Percentiles rank a stretch among this genome's conserved stretches.
Conservation (phyloP, 1,140 invertebrate species). For the Neodiprion fabricii region DNA sequence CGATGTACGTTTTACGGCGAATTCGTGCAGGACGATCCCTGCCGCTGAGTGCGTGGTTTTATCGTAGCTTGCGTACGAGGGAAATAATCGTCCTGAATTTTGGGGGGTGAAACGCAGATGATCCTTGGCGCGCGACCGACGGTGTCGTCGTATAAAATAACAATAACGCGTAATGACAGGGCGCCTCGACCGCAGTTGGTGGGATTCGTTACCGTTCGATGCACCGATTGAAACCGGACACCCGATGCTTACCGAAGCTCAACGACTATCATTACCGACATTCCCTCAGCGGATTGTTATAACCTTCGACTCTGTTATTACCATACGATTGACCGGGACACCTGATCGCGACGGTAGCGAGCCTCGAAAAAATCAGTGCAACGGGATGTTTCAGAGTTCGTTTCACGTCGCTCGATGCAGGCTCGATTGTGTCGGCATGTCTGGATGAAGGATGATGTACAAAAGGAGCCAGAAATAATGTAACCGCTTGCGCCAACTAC, state of each 20-base stretch:
- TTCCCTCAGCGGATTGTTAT: slow-evolving; percentile 18
- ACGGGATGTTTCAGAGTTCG: neutral
- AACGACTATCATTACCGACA: slow-evolving; percentile 51
- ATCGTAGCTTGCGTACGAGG: no score
- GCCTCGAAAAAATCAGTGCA: neutral
- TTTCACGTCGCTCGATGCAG: neutral
- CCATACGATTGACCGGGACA: neutral
- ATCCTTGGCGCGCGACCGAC: neutral
- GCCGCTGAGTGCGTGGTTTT: no score
- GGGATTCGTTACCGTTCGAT: slow-evolving; percentile 53
- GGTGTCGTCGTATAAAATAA: slow-evolving; percentile 25
- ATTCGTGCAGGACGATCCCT: no score
- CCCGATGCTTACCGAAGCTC: slow-evolving; percentile 48
- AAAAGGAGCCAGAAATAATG: neutral
- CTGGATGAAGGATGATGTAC: neutral
- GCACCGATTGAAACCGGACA: slow-evolving; percentile 50
- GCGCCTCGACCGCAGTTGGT: slow-evolving; percentile 31
- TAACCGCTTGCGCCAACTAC: neutral
- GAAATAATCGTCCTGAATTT: no score
- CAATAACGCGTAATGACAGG: slow-evolving; percentile 45
- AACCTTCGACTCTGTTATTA: slow-evolving; percentile 20
- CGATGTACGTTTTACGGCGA: no score
- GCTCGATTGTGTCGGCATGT: neutral
- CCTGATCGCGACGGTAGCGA: neutral
- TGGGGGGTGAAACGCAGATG: no score